phyloP scores from a whole-genome alignment of 2,888 invertebrate species.

The Drosophila nr. perissopoda region DNA sequence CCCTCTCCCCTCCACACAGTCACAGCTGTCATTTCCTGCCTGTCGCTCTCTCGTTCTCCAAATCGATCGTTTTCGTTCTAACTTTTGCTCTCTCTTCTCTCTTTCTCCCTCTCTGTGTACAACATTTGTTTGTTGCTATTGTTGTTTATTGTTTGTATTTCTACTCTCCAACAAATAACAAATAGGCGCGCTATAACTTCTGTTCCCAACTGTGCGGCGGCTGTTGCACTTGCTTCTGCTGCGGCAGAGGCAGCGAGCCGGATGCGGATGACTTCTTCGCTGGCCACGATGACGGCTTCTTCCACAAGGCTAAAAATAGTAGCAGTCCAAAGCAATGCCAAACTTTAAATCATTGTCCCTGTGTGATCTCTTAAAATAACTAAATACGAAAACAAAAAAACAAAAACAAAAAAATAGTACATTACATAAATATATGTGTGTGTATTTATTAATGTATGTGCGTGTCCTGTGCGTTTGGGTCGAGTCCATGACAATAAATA shows the following conservation, averaged over 20 bases:
- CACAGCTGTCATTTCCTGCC: conserved; percentile 38
- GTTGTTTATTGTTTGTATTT: conserved; percentile 74
- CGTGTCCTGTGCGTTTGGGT: conserved; percentile 27
- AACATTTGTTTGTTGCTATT: conserved; percentile 75
- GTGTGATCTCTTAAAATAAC: conserved; percentile 65
- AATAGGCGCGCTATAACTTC: conserved; percentile 81
- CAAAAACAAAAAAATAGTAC: conserved; percentile 7
- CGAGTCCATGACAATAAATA: conserved; percentile 56
- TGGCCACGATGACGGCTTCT: conserved; percentile 46
- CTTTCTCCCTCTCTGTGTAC: conserved; percentile 46
- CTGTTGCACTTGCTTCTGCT: conserved; percentile 45
- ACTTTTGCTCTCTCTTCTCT: conserved; percentile 36
- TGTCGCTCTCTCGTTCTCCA: conserved; percentile 29
- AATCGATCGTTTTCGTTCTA: conserved; percentile 37
- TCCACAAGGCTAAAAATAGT: conserved; percentile 40
- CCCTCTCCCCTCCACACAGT: not conserved
- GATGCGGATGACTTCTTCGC: conserved; percentile 47
- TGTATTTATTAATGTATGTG: conserved; percentile 30
- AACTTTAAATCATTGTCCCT: conserved; percentile 63
- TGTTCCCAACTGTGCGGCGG: conserved; percentile 79
- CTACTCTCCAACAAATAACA: conserved; percentile 63
- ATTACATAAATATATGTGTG: conserved; percentile 35
- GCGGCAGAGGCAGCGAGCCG: conserved; percentile 43
- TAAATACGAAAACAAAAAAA: conserved; percentile 12
- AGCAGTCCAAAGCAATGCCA: conserved; percentile 45